A percentile compares a stretch with the other conserved stretches of the same genome.
Conservation (phyloP, 2,113 vertebrate genomes). For the Varanus komodoensis region DNA sequence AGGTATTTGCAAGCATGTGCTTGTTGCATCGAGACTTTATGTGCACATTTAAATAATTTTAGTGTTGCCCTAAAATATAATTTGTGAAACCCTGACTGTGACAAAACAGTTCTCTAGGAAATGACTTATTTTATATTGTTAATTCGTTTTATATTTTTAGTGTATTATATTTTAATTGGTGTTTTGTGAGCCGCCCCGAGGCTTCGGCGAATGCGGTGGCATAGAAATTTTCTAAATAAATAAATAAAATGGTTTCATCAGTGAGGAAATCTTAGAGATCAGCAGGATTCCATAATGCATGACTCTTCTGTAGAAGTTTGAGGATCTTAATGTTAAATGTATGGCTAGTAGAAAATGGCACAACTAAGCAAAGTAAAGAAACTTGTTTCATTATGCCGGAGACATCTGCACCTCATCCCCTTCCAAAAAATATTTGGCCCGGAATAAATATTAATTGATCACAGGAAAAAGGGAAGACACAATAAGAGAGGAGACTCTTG, state of each 20-base stretch:
- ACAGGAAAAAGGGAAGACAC: accelerated
- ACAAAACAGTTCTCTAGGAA: neutral
- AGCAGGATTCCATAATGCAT: neutral
- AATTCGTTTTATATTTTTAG: too few species aligned
- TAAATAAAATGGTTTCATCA: neutral
- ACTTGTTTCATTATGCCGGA: neutral
- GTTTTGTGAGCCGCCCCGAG: too few species aligned
- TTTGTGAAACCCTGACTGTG: neutral
- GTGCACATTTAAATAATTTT: neutral
- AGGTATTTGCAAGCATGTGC: neutral
- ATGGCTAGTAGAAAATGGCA: neutral
- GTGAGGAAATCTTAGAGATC: neutral
- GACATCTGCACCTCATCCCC: neutral
- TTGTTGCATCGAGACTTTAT: neutral
- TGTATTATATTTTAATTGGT: too few species aligned
- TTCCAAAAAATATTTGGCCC: neutral
- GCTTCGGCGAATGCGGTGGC: too few species aligned
- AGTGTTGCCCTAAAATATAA: neutral
- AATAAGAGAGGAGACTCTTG: accelerated
- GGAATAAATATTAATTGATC: neutral
- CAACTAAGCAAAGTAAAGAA: neutral
- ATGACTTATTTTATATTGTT: too few species aligned
- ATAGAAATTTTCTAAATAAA: too few species aligned
- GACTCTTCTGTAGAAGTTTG: neutral
- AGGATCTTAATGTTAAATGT: neutral